These are phyloP conservation scores for Araneus ventricosus DNA, from an alignment of 1,140 invertebrate genomes.

Conservation along the genomic window DNA sequence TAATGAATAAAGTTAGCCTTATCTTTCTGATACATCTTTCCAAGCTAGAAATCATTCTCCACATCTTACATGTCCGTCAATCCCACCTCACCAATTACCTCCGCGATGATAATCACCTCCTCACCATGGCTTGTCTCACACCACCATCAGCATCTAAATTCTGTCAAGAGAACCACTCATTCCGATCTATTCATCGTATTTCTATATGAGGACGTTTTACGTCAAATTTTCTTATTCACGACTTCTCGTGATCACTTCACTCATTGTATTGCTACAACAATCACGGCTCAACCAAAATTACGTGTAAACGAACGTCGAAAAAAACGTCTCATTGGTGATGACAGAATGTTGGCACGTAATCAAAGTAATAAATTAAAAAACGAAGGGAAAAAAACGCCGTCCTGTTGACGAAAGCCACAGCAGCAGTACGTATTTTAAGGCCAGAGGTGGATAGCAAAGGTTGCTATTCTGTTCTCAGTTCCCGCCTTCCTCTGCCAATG, in stretches of 20 bases:
- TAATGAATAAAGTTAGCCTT: neutral
- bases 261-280: constrained; percentile 8
- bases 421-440: constrained; percentile 29
- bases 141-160: constrained; percentile 15
- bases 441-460: constrained; percentile 15
- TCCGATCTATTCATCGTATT: neutral
- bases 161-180: constrained; percentile 23
- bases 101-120: neutral
- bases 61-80: neutral
- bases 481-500: constrained; percentile 6
- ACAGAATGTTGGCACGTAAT: constrained; percentile 36
- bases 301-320: constrained; percentile 11
- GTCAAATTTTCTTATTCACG: constrained; percentile 9
- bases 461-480: constrained; percentile 4
- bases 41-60: neutral
- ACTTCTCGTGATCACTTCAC: constrained; percentile 8
- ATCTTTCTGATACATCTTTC: neutral
- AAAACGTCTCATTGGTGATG: constrained; percentile 21
- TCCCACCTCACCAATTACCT: neutral
- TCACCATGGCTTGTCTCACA: neutral
- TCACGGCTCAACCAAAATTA: constrained; percentile 7
- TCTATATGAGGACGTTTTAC: neutral
- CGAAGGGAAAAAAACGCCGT: neutral
- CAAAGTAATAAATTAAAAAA: constrained; percentile 19
- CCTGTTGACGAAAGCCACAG: constrained; percentile 4